phyloP scores from a whole-genome alignment of 2,888 invertebrate species.

The Phortica magna region DNA sequence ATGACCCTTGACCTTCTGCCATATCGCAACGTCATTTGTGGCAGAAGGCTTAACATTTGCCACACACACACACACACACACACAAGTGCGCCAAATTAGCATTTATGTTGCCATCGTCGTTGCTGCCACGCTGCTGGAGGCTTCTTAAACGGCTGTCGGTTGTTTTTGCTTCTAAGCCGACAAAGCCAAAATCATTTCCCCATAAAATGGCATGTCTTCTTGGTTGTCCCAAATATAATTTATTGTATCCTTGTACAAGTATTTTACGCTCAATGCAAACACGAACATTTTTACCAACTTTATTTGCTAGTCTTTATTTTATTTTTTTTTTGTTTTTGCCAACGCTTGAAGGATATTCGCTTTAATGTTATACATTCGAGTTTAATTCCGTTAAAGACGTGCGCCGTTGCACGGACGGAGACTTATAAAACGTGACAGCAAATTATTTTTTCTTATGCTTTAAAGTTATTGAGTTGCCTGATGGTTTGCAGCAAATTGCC shows the following conservation, averaged over 20 bases:
- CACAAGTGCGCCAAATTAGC: slow-evolving; percentile 39
- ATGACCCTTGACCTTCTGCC: slow-evolving; percentile 67
- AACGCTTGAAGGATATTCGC: slow-evolving; percentile 23
- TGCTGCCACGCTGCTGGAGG: slow-evolving; percentile 28
- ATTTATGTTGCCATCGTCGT: slow-evolving; percentile 45
- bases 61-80: too few relatives aligned
- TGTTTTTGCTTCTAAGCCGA: neutral
- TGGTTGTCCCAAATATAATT: slow-evolving; percentile 22
- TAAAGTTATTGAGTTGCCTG: too few relatives aligned
- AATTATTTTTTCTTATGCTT: neutral
- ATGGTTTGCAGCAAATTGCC: too few relatives aligned
- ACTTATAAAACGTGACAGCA: neutral
- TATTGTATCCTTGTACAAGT: slow-evolving; percentile 21
- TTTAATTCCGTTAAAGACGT: neutral
- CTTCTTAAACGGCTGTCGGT: neutral
- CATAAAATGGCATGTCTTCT: slow-evolving; percentile 56
- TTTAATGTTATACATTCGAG: slow-evolving; percentile 15
- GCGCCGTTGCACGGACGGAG: neutral
- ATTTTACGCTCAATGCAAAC: slow-evolving; percentile 8
- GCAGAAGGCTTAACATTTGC: neutral
- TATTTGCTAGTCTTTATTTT: too few relatives aligned
- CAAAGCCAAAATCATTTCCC: slow-evolving; percentile 64
- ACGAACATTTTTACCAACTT: slow-evolving; percentile 3
- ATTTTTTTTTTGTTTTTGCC: neutral
- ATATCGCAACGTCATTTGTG: neutral